phyloP scores from a whole-genome alignment of 2,888 invertebrate species.

The Fragum fragum region DNA sequence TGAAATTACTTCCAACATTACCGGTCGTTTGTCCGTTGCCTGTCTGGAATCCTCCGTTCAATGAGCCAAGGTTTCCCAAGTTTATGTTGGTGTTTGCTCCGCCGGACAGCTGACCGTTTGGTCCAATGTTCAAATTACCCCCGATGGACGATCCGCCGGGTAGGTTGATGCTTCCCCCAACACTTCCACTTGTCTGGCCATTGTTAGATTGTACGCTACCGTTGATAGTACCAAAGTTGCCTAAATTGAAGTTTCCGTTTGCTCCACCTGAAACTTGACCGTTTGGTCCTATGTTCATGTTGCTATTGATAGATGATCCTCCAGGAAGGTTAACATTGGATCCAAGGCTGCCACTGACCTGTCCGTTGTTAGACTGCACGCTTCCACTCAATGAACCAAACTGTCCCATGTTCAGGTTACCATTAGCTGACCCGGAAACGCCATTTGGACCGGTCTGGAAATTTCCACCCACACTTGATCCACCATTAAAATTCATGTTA shows the following conservation, averaged over 20 bases:
- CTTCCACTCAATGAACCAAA: too few species aligned
- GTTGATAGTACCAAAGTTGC: too few species aligned
- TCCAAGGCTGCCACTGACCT: too few species aligned
- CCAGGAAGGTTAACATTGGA: background rate
- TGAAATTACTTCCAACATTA: too few species aligned
- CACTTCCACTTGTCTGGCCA: too few species aligned
- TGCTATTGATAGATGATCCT: background rate
- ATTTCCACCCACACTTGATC: too few species aligned
- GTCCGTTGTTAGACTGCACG: too few species aligned
- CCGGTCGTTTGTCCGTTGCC: too few species aligned
- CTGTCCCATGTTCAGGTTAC: background rate
- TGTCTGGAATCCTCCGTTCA: background rate
- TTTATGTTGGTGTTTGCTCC: background rate
- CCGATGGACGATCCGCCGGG: background rate
- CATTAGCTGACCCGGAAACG: background rate
- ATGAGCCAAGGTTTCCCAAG: background rate
- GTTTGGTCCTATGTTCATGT: background rate
- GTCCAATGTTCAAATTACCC: background rate
- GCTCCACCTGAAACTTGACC: background rate
- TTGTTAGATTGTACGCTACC: too few species aligned
- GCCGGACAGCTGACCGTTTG: background rate
- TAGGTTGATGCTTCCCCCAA: background rate
- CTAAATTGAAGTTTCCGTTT: background rate
- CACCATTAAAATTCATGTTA: too few species aligned
- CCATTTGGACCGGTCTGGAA: background rate